These are phyloP conservation scores for Telmatherina bonti DNA, from an alignment of 2,797 vertebrate species.

Conservation along the genomic window DNA sequence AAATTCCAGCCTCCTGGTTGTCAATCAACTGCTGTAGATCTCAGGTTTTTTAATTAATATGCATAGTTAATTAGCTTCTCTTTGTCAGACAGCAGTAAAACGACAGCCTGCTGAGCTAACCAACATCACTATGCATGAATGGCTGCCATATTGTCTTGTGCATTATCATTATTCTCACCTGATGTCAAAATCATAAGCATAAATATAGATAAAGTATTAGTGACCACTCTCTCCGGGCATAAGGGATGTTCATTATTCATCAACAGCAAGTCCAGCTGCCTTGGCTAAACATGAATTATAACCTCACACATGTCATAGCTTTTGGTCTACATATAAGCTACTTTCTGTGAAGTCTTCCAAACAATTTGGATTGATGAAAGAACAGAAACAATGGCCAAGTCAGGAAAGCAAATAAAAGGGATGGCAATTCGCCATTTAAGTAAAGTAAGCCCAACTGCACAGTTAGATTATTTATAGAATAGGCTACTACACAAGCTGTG, in stretches of 20 bases:
- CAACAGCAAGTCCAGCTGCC: not conserved
- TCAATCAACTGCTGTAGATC: constrained; percentile 55
- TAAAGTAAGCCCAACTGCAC: not conserved
- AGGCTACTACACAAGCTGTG: no score
- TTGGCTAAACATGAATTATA: not conserved
- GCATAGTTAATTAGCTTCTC: constrained; percentile 66
- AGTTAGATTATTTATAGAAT: not conserved
- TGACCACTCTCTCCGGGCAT: constrained; percentile 16
- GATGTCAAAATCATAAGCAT: constrained; percentile 44
- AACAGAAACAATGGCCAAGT: no score
- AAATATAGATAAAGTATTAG: constrained; percentile 17
- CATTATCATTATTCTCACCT: constrained; percentile 44
- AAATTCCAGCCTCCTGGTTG: constrained; percentile 42
- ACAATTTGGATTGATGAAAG: no score
- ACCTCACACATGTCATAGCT: not conserved
- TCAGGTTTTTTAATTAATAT: constrained; percentile 60
- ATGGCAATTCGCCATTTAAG: not conserved
- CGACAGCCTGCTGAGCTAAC: constrained; percentile 61
- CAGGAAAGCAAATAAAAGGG: no score
- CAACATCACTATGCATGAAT: constrained; percentile 55
- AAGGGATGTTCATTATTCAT: not conserved
- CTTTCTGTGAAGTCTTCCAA: no score
- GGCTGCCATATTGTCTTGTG: constrained; percentile 54
- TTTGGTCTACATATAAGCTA: not conserved
- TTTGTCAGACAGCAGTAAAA: constrained; percentile 49